A percentile compares a stretch with the other conserved stretches of the same genome.
Evolutionary conservation across 2,888 invertebrate species (phyloP).

Genomic region (Listrodromus nycthemerus): DNA sequence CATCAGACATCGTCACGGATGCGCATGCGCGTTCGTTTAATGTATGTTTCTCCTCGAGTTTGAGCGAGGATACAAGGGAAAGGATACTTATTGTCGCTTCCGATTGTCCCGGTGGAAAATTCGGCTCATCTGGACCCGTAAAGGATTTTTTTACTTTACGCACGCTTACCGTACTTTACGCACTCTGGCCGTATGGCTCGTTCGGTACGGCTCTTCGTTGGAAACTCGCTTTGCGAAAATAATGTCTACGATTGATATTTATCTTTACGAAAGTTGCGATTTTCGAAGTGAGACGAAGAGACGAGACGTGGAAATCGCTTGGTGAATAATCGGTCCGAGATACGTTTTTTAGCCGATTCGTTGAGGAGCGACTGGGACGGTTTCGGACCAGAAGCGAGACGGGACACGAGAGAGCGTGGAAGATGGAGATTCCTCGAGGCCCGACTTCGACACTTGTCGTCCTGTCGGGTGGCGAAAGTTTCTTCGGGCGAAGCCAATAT

Average conservation of each 20-base stretch:
- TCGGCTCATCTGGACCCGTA: too few relatives aligned
- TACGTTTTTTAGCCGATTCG: conserved; percentile 61
- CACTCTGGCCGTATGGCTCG: too few relatives aligned
- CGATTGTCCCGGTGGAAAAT: too few relatives aligned
- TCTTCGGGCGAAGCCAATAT: conserved; percentile 71
- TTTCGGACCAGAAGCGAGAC: conserved; percentile 33
- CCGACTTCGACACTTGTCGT: conserved; percentile 68
- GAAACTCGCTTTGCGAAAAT: not conserved
- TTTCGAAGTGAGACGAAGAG: not conserved
- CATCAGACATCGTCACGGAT: conserved; percentile 30
- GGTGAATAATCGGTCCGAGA: conserved; percentile 66
- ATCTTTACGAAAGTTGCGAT: not conserved
- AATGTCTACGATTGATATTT: not conserved
- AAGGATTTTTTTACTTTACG: too few relatives aligned
- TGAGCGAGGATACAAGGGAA: too few relatives aligned
- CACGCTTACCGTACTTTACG: too few relatives aligned
- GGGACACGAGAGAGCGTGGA: not conserved
- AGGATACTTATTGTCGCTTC: too few relatives aligned
- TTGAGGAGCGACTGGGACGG: conserved; percentile 26
- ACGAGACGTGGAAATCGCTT: not conserved
- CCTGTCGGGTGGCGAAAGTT: conserved; percentile 73
- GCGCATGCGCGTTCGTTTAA: not conserved
- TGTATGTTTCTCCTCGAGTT: not conserved
- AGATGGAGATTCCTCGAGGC: conserved; percentile 65
- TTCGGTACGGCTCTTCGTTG: too few relatives aligned